Base-by-base conservation (phyloP, 1,140 invertebrate genomes). In the Drosophila bipectinata region DNA sequence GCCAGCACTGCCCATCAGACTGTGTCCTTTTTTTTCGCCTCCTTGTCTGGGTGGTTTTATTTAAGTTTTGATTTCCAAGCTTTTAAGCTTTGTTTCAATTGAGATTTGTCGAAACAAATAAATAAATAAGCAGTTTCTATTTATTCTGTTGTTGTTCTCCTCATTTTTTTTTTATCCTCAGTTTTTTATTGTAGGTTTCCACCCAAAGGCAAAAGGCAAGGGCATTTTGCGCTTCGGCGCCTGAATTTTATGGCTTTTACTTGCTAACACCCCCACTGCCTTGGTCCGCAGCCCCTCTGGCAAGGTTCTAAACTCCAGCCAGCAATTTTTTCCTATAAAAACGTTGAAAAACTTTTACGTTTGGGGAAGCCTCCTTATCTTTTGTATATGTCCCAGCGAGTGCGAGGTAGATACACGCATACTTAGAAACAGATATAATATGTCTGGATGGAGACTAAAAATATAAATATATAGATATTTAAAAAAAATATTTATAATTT, bases 51-150 rank as follows among this genome's bases (percentile, higher is more conserved):
- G 32, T 47, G 62, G 72, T 63, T 64, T 59, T 73, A 57, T 81
- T 83, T 81, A 60, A 64, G 79, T 82, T 79, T 79, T 79, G 71
- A 79, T 79, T 74, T 63, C 53, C 51, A 71, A 74, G 77, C 77
- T 75, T 79, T 79, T 69, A 64, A 69, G 78, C 77, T 66, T 63
- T 80, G 72, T 74, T 79, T 79, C 77, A 79, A 76, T 79, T 80
- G 81, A 66, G 69, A 66, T 79, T 75, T 77, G 82, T 81, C 73
- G 59, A 67, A 74, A 71, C 73, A 74, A 77, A 84, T 87, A 84
- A 84, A 84, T 87, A 87, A 87, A 85, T 84, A 87, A 84, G 72
- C 72, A 81, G 73, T 73, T 83, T 68, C 67, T 78, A 81, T 81
- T 81, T 77, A 68, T 77, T 63, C 15, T 39, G 45, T 9, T 18